Evolutionary conservation across 2,113 vertebrate species (phyloP).

Genomic region (Syngnathus typhle): DNA sequence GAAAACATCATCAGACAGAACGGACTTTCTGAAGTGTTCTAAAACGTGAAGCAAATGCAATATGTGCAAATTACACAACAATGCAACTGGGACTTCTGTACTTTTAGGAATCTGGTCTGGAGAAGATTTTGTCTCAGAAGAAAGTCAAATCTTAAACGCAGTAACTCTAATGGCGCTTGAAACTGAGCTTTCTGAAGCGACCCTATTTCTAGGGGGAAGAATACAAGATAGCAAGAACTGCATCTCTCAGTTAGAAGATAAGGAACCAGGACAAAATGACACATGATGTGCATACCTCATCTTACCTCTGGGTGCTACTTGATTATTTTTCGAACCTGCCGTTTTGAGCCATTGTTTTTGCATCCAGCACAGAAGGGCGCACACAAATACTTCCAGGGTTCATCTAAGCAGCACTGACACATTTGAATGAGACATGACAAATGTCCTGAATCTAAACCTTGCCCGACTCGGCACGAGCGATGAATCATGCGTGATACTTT

Average conservation of each 20-base stretch:
- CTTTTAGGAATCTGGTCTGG: slow-evolving; percentile 6
- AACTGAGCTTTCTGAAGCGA: slow-evolving; percentile 48
- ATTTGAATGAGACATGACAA: slow-evolving; percentile 20
- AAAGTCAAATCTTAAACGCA: slow-evolving; percentile 18
- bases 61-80: neutral
- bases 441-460: slow-evolving; percentile 25
- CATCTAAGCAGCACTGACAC: slow-evolving; percentile 20
- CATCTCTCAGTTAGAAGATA: slow-evolving; percentile 17
- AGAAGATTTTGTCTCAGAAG: slow-evolving; percentile 17
- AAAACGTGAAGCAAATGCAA: slow-evolving; percentile 10
- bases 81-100: neutral
- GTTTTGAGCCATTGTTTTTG: slow-evolving; percentile 32
- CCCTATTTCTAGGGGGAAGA: slow-evolving; percentile 42
- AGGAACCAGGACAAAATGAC: slow-evolving; percentile 14
- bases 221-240: slow-evolving; percentile 34
- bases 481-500: slow-evolving; percentile 36
- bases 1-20: neutral
- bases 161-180: slow-evolving; percentile 49
- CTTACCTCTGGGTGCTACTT: slow-evolving; percentile 23
- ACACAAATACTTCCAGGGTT: slow-evolving; percentile 6
- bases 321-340: slow-evolving; percentile 39
- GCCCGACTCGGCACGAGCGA: slow-evolving; percentile 16
- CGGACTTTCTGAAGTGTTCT: slow-evolving; percentile 26
- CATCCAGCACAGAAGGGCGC: slow-evolving; percentile 2
- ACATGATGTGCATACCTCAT: slow-evolving; percentile 31